A percentile compares a stretch with the other conserved stretches of the same genome.
These are phyloP conservation scores for Phalacrocorax aristotelis DNA, from an alignment of 2,113 vertebrate species.

Conservation along the genomic window DNA sequence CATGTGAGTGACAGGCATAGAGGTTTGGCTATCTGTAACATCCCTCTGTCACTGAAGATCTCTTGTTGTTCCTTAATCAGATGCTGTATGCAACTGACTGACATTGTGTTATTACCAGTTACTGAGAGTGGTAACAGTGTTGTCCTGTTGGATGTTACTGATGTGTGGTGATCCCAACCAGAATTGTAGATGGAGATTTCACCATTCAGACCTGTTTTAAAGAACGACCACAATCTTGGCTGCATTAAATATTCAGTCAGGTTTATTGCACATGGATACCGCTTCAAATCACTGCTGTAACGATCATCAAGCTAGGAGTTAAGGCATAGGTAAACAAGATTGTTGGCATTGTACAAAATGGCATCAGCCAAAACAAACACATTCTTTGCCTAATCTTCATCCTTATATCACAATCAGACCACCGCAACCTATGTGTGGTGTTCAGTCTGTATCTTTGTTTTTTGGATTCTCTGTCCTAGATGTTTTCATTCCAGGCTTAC, in stretches of 20 bases:
- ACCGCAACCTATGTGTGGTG: not conserved
- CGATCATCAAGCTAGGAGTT: not conserved
- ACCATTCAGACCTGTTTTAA: not conserved
- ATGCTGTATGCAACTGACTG: not conserved
- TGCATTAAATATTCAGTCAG: not conserved
- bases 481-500: slow-evolving; percentile 1
- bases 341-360: not conserved
- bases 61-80: not conserved
- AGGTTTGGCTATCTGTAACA: not conserved
- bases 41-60: not conserved
- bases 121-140: not conserved
- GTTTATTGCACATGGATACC: not conserved
- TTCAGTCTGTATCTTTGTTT: not conserved
- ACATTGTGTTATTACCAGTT: not conserved
- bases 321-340: not conserved
- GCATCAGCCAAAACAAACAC: not conserved
- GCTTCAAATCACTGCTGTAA: not conserved
- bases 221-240: not conserved
- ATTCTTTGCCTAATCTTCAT: not conserved
- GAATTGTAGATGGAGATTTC: not conserved
- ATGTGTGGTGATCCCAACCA: not conserved
- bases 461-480: not conserved
- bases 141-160: not conserved
- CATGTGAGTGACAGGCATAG: not conserved
- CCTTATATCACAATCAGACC: not conserved